Evolutionary conservation across 2,797 vertebrate genomes (phyloP), one percentile per base, ranked within the genome.

Genomic region (Gobio occitaniae): DNA sequence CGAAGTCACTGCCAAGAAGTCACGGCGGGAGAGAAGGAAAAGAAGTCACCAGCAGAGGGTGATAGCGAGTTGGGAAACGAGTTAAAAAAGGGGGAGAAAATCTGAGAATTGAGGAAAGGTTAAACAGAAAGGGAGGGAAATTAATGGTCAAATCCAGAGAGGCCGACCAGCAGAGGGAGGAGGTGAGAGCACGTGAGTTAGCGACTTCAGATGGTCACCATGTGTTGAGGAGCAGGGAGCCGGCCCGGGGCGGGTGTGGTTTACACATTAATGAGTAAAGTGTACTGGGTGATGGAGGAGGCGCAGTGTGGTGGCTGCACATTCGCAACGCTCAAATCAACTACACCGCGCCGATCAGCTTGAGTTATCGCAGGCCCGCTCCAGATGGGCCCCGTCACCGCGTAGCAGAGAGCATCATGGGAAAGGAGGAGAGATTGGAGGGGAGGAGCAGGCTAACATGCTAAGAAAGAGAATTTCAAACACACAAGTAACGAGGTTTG

Each of bases 221-320:
- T 95, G 94, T 95, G 94, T 93, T 11, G 90, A 83, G 90, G 87
- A 94, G 91, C 87, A 87, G 80, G 80, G 81, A 76, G 71, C 86
- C 76, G 85, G 86, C 92, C 91, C 84, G 92, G 93, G 94, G 93
- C 93, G 94, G 93, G 93, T 95, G 95, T 93, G 93, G 94, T 95
- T 89, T 90, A 90, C 89, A 92, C 91, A 90, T 92, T 94, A 95
- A 95, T 95, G 93, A 94, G 93, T 93, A 93, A 95, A 95, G 94
- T 94, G 91, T 92, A 91, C 91, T 86, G 89, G 91, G 92, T 94
- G 93, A 95, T 92, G 90, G 92, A 92, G 92, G 92, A 93, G 92
- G 91, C 89, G 17, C 85, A 84, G 84, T 75, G 88, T 47, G 77
- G 89, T 32, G 84, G 80, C 82, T 66, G 71, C 79, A 78, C 83